Percentiles rank a stretch among this genome's conserved stretches.
Evolutionary conservation across 1,140 invertebrate genomes (phyloP).

Genomic region (Drosophila dunni): DNA sequence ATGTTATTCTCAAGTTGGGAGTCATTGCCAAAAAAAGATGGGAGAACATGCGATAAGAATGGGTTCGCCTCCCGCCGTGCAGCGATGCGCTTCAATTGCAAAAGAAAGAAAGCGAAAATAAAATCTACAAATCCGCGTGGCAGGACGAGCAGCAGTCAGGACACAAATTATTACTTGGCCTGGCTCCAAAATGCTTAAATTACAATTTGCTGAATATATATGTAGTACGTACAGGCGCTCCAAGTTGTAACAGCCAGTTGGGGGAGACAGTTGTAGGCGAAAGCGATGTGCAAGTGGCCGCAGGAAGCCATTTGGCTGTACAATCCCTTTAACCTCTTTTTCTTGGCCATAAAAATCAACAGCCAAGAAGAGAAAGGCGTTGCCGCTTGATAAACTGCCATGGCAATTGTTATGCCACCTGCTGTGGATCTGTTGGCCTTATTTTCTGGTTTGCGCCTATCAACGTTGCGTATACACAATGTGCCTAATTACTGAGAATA

Average conservation of each 20-base stretch:
- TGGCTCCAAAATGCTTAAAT: slow-evolving; percentile 76
- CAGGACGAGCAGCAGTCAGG: slow-evolving; percentile 59
- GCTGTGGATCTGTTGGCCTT: slow-evolving; percentile 18
- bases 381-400: slow-evolving; percentile 42
- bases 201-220: slow-evolving; percentile 68
- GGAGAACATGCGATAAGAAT: slow-evolving; percentile 65
- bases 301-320: slow-evolving; percentile 65
- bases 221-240: neutral
- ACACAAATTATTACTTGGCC: slow-evolving; percentile 81
- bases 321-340: neutral
- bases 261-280: neutral
- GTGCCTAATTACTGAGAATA: slow-evolving; percentile 7
- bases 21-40: slow-evolving; percentile 14
- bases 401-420: slow-evolving; percentile 34
- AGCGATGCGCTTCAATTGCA: slow-evolving; percentile 75
- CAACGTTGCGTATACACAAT: slow-evolving; percentile 45
- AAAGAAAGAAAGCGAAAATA: slow-evolving; percentile 40
- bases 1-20: slow-evolving; percentile 64
- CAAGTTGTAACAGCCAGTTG: neutral
- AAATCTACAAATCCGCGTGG: slow-evolving; percentile 64
- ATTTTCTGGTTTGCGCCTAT: slow-evolving; percentile 14
- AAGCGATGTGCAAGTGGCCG: slow-evolving; percentile 13
- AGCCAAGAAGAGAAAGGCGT: slow-evolving; percentile 9
- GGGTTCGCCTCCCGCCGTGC: slow-evolving; percentile 27
- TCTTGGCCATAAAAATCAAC: slow-evolving; percentile 25